Evolutionary conservation across 1,140 invertebrate species (phyloP), one percentile per base, ranked within the genome.

Genomic region (Drosophila yakuba): DNA sequence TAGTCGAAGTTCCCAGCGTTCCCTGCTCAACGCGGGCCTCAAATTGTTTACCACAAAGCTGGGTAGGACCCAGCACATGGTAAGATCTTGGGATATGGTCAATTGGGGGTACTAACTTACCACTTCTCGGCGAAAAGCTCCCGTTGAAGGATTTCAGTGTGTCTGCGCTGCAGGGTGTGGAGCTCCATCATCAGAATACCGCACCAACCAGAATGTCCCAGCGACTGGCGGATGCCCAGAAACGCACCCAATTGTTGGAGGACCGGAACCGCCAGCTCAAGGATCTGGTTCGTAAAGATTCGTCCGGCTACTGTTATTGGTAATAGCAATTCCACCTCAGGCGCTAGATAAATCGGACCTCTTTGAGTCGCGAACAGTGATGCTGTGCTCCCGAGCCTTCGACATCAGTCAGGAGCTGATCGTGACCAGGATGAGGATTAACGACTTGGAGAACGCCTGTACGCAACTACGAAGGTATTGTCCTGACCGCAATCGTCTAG

Each of bases 391-490:
- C 15, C 32, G 50, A 32, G 50, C 15, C 32, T 36, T 52, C 6
- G 50, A 52, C 32, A n/a, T 52, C 11, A 52, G 50, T 14, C 50
- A 36, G 32, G 32, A 52, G 15, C 32, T 52, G 32, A 20, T 35
- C 15, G 15, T 17, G 15, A 52, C 50, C 15, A 36, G 50, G 11
- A 52, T 52, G 50, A 32, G 50, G 15, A 36, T 52, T 2, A 52
- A 52, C 15, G 50, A 52, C 15, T 17, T 52, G 5, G 50, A 52
- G 32, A 36, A 52, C 28, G 50, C 32, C 32, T 36, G 50, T 11
- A 52, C 50, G 4, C 32, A 52, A 15, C 15, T 52, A 15, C 50
- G 50, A 20, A 52, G 32, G 50, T 52, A 20, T 15, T 17, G n/a
- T n/a, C 2, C 11, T 12, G 10, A 14, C 17, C 4, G 10, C 17